A percentile compares a stretch with the other conserved stretches of the same genome.
These are phyloP conservation scores for Novumbra hubbsi DNA, from an alignment of 2,797 vertebrate genomes.

Conservation along the genomic window DNA sequence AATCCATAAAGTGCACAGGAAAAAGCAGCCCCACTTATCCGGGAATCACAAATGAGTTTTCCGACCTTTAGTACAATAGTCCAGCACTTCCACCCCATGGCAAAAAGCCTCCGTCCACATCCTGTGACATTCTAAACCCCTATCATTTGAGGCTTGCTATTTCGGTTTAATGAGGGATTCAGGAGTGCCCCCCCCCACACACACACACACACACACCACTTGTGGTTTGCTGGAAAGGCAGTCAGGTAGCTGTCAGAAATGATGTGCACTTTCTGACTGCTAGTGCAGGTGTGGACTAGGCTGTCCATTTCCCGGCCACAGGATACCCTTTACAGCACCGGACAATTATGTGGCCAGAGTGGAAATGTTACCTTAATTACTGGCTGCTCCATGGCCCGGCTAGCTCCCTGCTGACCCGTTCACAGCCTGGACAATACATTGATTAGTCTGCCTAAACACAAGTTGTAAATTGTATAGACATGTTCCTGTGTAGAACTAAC, in stretches of 20 bases:
- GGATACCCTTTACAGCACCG: slow-evolving; percentile 3
- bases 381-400: background rate
- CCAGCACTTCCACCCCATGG: background rate
- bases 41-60: background rate
- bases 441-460: background rate
- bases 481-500: background rate
- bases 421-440: background rate
- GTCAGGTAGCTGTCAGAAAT: background rate
- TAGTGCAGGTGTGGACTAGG: background rate
- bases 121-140: slow-evolving; percentile 5
- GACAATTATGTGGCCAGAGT: background rate
- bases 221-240: background rate
- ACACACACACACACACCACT: background rate
- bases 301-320: background rate
- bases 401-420: background rate
- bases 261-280: background rate
- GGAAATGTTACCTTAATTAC: background rate
- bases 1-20: background rate
- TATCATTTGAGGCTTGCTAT: background rate
- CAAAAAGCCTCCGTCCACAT: background rate
- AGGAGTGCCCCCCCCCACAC: background rate
- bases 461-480: background rate
- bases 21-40: background rate
- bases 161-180: background rate
- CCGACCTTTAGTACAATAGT: background rate